phyloP scores from a whole-genome alignment of 2,888 invertebrate species.

The Andrena bucephala region DNA sequence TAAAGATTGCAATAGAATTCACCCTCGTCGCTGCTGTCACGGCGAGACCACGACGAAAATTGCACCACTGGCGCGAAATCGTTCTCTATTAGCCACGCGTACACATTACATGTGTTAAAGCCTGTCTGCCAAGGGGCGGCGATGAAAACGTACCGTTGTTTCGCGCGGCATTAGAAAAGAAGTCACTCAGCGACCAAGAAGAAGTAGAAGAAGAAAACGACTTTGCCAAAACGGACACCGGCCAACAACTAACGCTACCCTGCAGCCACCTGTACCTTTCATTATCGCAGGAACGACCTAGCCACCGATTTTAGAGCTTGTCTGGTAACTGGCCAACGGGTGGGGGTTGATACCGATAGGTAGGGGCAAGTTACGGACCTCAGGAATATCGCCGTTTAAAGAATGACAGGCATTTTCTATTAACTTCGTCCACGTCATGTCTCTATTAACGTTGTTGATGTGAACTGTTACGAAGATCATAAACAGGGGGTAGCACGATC shows the following conservation, averaged over 20 bases:
- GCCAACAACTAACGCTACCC: slow-evolving; percentile 79
- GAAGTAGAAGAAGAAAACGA: slow-evolving; percentile 57
- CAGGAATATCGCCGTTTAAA: slow-evolving; percentile 7
- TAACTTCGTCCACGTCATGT: slow-evolving; percentile 5
- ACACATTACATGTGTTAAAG: slow-evolving; percentile 8
- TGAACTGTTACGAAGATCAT: neutral
- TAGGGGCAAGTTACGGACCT: slow-evolving; percentile 20
- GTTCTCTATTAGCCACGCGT: slow-evolving; percentile 39
- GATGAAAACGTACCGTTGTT: slow-evolving; percentile 57
- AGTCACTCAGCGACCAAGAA: slow-evolving; percentile 38
- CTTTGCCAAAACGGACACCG: slow-evolving; percentile 80
- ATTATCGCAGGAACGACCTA: slow-evolving; percentile 78
- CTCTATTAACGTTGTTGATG: neutral
- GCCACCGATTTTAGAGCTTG: slow-evolving; percentile 80
- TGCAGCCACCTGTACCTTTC: slow-evolving; percentile 74
- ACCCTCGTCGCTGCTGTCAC: slow-evolving; percentile 23
- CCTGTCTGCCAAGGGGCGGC: slow-evolving; percentile 33
- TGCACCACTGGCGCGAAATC: slow-evolving; percentile 18
- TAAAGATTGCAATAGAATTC: slow-evolving; percentile 1
- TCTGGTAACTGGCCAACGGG: slow-evolving; percentile 71
- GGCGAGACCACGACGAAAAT: slow-evolving; percentile 16
- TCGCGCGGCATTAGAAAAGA: slow-evolving; percentile 35
- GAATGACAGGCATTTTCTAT: slow-evolving; percentile 21
- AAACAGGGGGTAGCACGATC: neutral
- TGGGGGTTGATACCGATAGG: slow-evolving; percentile 58